Evolutionary conservation across 2,797 vertebrate species (phyloP).

Genomic region (Fringilla coelebs): DNA sequence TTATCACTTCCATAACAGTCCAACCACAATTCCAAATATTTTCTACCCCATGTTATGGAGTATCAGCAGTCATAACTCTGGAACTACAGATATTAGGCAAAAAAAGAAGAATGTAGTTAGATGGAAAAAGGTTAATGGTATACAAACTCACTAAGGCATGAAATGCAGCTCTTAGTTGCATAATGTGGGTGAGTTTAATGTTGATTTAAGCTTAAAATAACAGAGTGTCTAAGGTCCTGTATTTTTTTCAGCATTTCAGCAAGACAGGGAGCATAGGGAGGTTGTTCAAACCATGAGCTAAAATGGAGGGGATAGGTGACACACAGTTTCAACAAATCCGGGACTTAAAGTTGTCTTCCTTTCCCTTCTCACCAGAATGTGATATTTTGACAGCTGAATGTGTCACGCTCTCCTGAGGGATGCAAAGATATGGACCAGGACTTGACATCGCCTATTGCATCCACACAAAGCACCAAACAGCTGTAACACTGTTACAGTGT

Average conservation of each 20-base stretch:
- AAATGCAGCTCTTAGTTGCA: background rate
- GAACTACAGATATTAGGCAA: background rate
- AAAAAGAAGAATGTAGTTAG: background rate
- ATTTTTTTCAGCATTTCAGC: background rate
- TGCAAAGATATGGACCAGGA: background rate
- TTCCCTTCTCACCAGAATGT: background rate
- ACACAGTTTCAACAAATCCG: background rate
- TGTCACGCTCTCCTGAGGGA: background rate
- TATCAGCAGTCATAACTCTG: background rate
- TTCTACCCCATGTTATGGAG: accelerated
- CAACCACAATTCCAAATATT: background rate
- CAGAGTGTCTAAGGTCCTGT: background rate
- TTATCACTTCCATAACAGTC: background rate
- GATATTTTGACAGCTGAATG: conserved; percentile 37
- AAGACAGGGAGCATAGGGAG: background rate
- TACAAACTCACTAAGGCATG: background rate
- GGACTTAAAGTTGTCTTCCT: background rate
- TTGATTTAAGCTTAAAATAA: conserved; percentile 33
- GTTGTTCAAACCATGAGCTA: background rate
- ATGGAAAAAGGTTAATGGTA: background rate
- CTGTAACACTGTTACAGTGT: background rate
- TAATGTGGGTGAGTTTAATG: background rate
- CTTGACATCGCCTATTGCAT: conserved; percentile 6
- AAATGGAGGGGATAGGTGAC: background rate
- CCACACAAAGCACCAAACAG: conserved; percentile 14